Conservation (phyloP, 2,113 vertebrate genomes). For the Larimichthys crocea region DNA sequence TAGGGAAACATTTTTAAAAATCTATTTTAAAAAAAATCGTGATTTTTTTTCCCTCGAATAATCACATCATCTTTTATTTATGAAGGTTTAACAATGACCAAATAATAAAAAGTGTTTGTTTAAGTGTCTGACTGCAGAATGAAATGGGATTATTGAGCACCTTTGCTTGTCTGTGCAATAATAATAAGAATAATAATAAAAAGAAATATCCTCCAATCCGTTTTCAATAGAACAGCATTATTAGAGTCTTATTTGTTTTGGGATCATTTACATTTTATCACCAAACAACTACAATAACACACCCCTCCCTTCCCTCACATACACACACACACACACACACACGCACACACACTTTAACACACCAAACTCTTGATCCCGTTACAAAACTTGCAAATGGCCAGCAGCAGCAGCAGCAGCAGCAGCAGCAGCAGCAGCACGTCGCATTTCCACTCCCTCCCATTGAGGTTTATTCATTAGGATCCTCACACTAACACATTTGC, state of each 20-base stretch:
- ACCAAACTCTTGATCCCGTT: conserved; percentile 67
- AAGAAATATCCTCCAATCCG: neutral
- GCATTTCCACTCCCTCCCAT: conserved; percentile 78
- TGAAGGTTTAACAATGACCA: neutral
- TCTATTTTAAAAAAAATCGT: neutral
- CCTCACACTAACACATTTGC: conserved; percentile 83
- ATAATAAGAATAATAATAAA: neutral
- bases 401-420: conserved; percentile 56
- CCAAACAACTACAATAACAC: neutral
- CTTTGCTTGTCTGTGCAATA: neutral
- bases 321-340: conserved; percentile 11
- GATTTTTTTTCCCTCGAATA: neutral
- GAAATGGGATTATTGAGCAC: neutral
- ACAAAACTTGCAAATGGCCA: conserved; percentile 64
- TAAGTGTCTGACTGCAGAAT: neutral
- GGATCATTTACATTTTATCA: neutral
- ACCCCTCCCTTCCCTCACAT: neutral
- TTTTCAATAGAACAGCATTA: neutral
- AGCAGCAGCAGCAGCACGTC: conserved; percentile 68
- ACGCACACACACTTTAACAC: conserved; percentile 23
- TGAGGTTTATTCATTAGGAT: conserved; percentile 85
- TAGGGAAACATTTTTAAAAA: neutral
- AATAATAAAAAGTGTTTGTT: neutral
- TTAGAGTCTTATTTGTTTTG: neutral
- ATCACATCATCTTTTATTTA: no score